phyloP scores from a whole-genome alignment of 2,113 vertebrate species.

The Odontesthes bonariensis region DNA sequence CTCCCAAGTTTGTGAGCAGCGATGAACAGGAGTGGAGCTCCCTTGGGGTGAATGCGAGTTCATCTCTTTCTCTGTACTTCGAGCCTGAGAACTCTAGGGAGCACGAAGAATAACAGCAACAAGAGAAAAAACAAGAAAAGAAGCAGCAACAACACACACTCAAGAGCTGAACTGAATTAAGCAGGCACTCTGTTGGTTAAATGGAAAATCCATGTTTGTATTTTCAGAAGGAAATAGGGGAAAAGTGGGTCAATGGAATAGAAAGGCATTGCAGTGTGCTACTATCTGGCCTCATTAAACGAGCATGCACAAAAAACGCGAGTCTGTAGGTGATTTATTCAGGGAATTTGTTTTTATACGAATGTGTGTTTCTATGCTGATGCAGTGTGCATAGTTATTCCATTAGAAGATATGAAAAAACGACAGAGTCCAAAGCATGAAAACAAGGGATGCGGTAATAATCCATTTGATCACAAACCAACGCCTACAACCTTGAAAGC shows the following conservation, averaged over 20 bases:
- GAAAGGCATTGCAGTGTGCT: slow-evolving; percentile 39
- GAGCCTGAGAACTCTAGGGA: slow-evolving; percentile 25
- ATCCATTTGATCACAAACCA: slow-evolving; percentile 64
- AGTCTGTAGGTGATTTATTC: slow-evolving; percentile 41
- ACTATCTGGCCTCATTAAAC: slow-evolving; percentile 65
- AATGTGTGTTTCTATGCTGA: slow-evolving; percentile 14
- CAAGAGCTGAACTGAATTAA: slow-evolving; percentile 45
- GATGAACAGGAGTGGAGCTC: neutral
- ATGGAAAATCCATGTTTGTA: slow-evolving; percentile 65
- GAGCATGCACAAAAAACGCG: slow-evolving; percentile 46
- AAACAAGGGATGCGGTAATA: slow-evolving; percentile 50
- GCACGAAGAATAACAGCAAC: slow-evolving; percentile 15
- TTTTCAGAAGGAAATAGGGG: slow-evolving; percentile 57
- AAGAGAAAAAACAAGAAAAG: slow-evolving; percentile 37
- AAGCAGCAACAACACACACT: slow-evolving; percentile 18
- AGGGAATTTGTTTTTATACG: slow-evolving; percentile 7
- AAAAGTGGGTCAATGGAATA: slow-evolving; percentile 72
- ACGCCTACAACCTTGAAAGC: slow-evolving; percentile 55
- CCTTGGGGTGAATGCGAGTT: slow-evolving; percentile 38
- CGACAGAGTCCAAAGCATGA: slow-evolving; percentile 39
- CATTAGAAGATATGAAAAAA: slow-evolving; percentile 42
- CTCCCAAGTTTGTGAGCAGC: slow-evolving; percentile 2
- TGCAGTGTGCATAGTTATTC: slow-evolving; percentile 20
- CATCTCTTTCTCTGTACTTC: neutral
- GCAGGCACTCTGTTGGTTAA: slow-evolving; percentile 61